phyloP scores from a whole-genome alignment of 2,888 invertebrate genomes.

The Shargacucullia verbasci region DNA sequence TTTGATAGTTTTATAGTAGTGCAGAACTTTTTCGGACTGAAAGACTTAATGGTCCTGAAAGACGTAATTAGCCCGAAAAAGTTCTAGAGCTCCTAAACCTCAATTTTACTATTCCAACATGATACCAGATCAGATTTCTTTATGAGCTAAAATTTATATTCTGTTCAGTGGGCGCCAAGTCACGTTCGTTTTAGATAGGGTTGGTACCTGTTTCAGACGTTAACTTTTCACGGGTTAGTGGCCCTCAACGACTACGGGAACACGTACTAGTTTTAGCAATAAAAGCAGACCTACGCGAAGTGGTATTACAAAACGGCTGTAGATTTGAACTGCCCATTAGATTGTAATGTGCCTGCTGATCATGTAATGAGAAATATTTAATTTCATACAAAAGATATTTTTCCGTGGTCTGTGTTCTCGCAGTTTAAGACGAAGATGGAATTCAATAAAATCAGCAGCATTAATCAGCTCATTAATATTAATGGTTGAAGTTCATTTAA shows the following conservation, averaged over 20 bases:
- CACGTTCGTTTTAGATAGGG: constrained; percentile 58
- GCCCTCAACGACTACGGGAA: constrained; percentile 28
- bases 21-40: neutral
- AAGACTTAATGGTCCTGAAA: no score
- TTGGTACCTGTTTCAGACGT: constrained; percentile 54
- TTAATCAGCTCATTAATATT: no score
- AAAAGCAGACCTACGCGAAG: constrained; percentile 45
- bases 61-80: no score
- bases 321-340: constrained; percentile 39
- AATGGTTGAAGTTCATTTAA: no score
- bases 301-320: constrained; percentile 39
- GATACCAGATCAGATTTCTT: constrained; percentile 48
- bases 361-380: neutral
- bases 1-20: neutral
- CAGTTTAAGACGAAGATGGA: no score
- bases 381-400: no score
- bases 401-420: no score
- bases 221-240: constrained; percentile 48
- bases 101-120: constrained; percentile 20
- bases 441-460: no score
- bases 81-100: constrained; percentile 3
- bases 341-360: constrained; percentile 9
- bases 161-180: constrained; percentile 51
- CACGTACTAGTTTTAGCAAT: constrained; percentile 54
- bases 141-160: constrained; percentile 52